phyloP scores from a whole-genome alignment of 2,888 invertebrate species.

The Caenorhabditis imperialis region DNA sequence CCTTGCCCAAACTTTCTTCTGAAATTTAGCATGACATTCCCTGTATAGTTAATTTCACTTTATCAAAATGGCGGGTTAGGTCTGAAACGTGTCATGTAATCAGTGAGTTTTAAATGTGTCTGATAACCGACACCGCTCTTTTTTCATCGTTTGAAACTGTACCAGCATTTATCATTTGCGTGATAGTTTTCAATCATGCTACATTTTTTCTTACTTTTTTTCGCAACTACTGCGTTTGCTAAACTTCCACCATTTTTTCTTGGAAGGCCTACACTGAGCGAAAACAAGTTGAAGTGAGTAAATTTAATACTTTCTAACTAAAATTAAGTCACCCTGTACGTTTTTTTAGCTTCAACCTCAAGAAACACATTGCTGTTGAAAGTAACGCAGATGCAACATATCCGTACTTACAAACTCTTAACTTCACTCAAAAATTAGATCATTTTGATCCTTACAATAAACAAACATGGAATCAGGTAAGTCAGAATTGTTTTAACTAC shows the following conservation, averaged over 20 bases:
- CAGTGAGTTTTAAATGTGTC: too few species aligned
- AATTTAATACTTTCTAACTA: not conserved
- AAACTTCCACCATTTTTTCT: constrained; percentile 40
- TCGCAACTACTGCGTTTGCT: not conserved
- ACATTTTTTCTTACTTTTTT: constrained; percentile 1
- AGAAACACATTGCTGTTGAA: not conserved
- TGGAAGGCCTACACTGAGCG: constrained; percentile 25
- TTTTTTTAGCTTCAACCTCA: constrained; percentile 24
- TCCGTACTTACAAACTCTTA: constrained; percentile 41
- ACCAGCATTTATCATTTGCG: constrained; percentile 6
- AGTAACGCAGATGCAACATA: too few species aligned
- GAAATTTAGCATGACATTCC: too few species aligned
- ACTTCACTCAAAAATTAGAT: constrained; percentile 69
- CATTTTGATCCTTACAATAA: constrained; percentile 68
- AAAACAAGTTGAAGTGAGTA: constrained; percentile 37
- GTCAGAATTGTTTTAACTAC: not conserved
- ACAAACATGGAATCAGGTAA: constrained; percentile 64
- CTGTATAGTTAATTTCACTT: too few species aligned
- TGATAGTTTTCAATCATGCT: not conserved
- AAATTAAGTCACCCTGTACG: too few species aligned
- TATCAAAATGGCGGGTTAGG: too few species aligned
- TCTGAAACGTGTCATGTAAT: too few species aligned
- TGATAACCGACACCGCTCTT: too few species aligned
- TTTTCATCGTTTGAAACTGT: too few species aligned
- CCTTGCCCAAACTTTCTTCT: too few species aligned